phyloP scores from a whole-genome alignment of 2,113 vertebrate species.

The Erythrocercus mccallii region DNA sequence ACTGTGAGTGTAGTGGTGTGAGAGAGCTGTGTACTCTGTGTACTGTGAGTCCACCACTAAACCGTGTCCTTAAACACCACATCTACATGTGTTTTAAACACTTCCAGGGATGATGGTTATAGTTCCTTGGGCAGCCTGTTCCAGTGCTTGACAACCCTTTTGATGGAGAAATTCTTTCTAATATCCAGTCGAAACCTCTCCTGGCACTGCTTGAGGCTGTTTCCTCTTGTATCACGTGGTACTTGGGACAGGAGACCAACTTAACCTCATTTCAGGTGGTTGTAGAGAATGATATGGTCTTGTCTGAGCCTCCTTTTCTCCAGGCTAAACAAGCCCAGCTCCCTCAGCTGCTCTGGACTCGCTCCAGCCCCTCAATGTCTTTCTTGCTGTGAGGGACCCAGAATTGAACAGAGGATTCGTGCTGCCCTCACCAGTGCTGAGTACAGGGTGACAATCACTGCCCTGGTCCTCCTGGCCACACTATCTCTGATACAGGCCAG shows the following conservation, averaged over 20 bases:
- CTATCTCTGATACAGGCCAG: no score
- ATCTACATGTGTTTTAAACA: background rate
- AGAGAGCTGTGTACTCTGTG: no score
- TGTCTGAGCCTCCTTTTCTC: fast-evolving
- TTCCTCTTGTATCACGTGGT: background rate
- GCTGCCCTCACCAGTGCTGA: background rate
- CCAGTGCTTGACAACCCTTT: background rate
- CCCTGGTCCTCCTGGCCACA: background rate
- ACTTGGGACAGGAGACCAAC: background rate
- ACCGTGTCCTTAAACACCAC: background rate
- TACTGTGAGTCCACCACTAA: background rate
- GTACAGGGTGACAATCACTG: fast-evolving
- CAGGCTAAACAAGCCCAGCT: background rate
- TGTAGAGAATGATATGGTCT: background rate
- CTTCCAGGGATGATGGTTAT: background rate
- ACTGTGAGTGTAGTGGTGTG: no score
- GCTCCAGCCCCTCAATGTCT: background rate
- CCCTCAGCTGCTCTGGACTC: background rate
- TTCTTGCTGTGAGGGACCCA: no score
- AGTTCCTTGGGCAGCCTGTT: background rate
- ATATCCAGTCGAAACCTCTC: background rate
- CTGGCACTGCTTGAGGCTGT: background rate
- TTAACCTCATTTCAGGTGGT: background rate
- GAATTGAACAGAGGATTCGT: fast-evolving
- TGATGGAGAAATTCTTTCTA: background rate